Evolutionary conservation across 2,797 vertebrate genomes (phyloP).

Genomic region (Acanthiza pusilla): DNA sequence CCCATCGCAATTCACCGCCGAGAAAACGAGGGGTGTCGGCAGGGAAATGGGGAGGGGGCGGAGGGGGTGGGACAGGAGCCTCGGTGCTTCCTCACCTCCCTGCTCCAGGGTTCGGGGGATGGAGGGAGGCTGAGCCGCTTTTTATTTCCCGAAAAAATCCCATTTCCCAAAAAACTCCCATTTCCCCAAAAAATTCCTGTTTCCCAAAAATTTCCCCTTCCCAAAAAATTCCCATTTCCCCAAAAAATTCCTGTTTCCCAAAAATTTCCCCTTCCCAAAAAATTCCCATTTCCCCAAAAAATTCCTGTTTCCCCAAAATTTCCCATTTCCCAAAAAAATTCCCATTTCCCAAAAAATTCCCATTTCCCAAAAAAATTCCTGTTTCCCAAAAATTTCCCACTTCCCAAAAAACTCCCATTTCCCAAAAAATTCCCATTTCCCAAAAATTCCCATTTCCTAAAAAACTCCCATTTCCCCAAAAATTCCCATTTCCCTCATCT

Average conservation of each 20-base stretch:
- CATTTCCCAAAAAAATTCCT: no score
- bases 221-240: not conserved
- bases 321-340: not conserved
- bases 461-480: not conserved
- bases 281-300: not conserved
- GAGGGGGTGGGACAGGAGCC: fast-evolving
- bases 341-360: not conserved
- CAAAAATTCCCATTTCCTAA: no score
- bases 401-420: no score
- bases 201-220: no score
- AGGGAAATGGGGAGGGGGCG: not conserved
- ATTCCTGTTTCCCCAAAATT: no score
- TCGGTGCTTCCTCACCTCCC: fast-evolving
- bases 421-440: not conserved
- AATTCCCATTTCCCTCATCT: not conserved
- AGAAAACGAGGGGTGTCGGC: fast-evolving
- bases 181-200: no score
- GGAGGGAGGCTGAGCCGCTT: not conserved
- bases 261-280: no score
- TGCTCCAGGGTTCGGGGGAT: fast-evolving
- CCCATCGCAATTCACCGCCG: not conserved
- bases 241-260: not conserved
- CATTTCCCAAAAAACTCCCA: not conserved
- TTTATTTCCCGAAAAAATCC: not conserved
- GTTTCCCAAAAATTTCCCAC: not conserved